Conservation (phyloP, 2,113 vertebrate species). For the Myrmecobius fasciatus region DNA sequence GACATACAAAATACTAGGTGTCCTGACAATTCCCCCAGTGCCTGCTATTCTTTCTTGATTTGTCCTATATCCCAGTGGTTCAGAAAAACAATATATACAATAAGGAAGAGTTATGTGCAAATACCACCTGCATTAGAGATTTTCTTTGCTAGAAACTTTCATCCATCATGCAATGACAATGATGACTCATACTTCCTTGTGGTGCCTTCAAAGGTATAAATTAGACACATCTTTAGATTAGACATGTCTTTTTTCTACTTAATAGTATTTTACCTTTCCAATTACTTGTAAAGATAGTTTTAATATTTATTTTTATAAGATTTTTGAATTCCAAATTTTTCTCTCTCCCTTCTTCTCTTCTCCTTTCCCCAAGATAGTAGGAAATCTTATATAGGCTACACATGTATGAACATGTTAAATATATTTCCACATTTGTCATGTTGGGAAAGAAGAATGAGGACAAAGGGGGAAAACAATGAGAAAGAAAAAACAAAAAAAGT, state of each 20-base stretch:
- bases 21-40: not conserved
- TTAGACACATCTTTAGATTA: not conserved
- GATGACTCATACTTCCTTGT: not conserved
- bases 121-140: not conserved
- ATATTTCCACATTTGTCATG: too few species aligned
- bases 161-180: not conserved
- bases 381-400: too few species aligned
- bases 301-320: too few species aligned
- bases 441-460: too few species aligned
- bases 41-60: not conserved
- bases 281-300: too few species aligned
- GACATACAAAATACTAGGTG: not conserved
- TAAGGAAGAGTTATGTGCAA: not conserved
- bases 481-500: too few species aligned
- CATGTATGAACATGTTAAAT: too few species aligned
- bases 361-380: too few species aligned
- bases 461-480: too few species aligned
- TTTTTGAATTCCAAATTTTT: too few species aligned
- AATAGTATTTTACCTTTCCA: too few species aligned
- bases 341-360: too few species aligned
- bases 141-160: not conserved
- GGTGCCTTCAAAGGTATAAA: not conserved
- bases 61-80: not conserved
- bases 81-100: not conserved
- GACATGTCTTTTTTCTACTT: not conserved